Conservation (phyloP, 2,113 vertebrate species). For the Polyodon spathula region DNA sequence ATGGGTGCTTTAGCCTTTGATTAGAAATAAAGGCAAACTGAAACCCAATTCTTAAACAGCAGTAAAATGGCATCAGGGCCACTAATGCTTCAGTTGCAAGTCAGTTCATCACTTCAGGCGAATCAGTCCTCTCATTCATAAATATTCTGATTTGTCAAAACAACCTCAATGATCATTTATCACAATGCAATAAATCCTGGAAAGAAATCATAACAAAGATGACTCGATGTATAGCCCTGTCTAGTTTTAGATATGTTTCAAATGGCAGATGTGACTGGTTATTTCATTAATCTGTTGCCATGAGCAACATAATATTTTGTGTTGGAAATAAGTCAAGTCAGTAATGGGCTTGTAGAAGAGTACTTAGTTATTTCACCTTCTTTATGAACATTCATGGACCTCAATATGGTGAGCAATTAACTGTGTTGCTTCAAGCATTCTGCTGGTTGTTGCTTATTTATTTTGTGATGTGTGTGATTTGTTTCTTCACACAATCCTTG, state of each 20-base stretch:
- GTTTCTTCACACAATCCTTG: slow-evolving; percentile 51
- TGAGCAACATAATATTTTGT: slow-evolving; percentile 57
- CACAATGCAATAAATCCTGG: slow-evolving; percentile 46
- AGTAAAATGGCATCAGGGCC: slow-evolving; percentile 57
- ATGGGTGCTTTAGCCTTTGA: slow-evolving; percentile 41
- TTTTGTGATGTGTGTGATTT: slow-evolving; percentile 32
- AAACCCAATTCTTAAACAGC: slow-evolving; percentile 47
- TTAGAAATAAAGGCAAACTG: slow-evolving; percentile 54
- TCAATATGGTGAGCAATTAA: slow-evolving; percentile 55
- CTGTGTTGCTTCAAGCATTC: slow-evolving; percentile 48
- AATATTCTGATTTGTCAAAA: slow-evolving; percentile 65
- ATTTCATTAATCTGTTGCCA: no score
- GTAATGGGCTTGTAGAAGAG: slow-evolving; percentile 29
- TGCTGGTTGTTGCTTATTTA: slow-evolving; percentile 34
- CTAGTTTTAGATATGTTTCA: slow-evolving; percentile 54
- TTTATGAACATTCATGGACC: slow-evolving; percentile 49
- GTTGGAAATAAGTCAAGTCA: slow-evolving; percentile 42
- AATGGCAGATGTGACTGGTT: slow-evolving; percentile 36
- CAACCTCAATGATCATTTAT: slow-evolving; percentile 60
- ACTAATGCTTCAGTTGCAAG: slow-evolving; percentile 60
- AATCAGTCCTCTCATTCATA: slow-evolving; percentile 48
- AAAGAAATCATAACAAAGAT: slow-evolving; percentile 46
- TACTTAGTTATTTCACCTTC: slow-evolving; percentile 36
- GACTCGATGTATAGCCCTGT: slow-evolving; percentile 34
- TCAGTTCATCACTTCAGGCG: slow-evolving; percentile 46